These are phyloP conservation scores for Pelosia muscerda DNA, from an alignment of 2,888 invertebrate genomes.

Conservation along the genomic window DNA sequence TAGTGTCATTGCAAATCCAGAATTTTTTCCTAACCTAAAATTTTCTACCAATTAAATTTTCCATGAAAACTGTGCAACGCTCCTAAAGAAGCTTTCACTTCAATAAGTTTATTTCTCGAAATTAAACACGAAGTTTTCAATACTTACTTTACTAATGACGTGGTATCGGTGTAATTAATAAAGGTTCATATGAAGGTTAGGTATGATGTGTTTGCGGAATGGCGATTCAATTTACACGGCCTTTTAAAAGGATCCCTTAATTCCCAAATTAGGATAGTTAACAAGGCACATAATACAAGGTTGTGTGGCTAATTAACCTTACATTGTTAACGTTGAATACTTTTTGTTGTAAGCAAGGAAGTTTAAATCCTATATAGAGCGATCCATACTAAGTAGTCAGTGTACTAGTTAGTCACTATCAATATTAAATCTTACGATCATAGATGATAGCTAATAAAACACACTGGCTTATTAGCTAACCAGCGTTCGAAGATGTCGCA, in stretches of 20 bases:
- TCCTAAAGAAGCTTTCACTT: too few species aligned
- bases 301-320: background rate
- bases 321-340: background rate
- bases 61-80: too few species aligned
- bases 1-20: too few species aligned
- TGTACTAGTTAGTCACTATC: too few species aligned
- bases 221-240: background rate
- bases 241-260: background rate
- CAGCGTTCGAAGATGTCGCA: too few species aligned
- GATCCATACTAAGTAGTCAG: too few species aligned
- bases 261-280: slow-evolving; percentile 1
- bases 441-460: too few species aligned
- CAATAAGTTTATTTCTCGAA: background rate
- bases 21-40: too few species aligned
- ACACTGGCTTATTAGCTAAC: too few species aligned
- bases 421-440: too few species aligned
- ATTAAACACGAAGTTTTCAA: background rate
- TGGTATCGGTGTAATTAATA: background rate
- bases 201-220: background rate
- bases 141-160: slow-evolving; percentile 1
- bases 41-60: too few species aligned
- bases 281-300: background rate
- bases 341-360: background rate
- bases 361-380: background rate
- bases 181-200: background rate